Conservation (phyloP, 2,797 vertebrate species). For the Hipposideros larvatus region DNA sequence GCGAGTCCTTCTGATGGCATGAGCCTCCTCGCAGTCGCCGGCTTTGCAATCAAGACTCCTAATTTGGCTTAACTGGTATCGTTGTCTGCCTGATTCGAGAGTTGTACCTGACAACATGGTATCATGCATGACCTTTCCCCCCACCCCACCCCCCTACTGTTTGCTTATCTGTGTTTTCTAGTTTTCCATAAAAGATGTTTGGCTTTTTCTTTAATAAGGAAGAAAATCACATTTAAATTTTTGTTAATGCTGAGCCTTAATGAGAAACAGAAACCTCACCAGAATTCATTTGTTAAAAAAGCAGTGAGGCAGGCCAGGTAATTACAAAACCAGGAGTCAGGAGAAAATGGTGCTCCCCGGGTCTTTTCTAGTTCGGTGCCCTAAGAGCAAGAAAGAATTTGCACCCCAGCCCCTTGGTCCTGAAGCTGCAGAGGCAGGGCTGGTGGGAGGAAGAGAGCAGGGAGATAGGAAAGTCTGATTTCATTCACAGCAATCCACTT, state of each 20-base stretch:
- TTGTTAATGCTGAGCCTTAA: background rate
- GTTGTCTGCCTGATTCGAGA: too few species aligned
- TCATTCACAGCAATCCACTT: constrained; percentile 84
- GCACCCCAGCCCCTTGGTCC: background rate
- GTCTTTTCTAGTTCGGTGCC: background rate
- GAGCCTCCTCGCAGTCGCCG: too few species aligned
- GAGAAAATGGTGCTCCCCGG: background rate
- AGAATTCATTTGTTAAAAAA: background rate
- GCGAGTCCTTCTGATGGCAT: too few species aligned
- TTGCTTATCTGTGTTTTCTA: background rate
- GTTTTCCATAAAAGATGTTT: constrained; percentile 28
- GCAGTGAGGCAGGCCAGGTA: background rate
- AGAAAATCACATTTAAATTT: constrained; percentile 30
- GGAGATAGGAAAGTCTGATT: constrained; percentile 80
- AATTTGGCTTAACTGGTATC: too few species aligned
- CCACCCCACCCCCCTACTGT: background rate
- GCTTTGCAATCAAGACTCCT: too few species aligned
- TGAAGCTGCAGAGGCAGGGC: background rate
- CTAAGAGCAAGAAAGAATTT: background rate
- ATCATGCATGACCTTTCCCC: background rate
- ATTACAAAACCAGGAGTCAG: constrained; percentile 9
- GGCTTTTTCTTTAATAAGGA: background rate
- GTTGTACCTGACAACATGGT: too few species aligned
- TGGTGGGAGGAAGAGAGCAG: constrained; percentile 62
- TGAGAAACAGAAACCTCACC: constrained; percentile 24